Evolutionary conservation across 2,888 invertebrate species (phyloP), one percentile per base, ranked within the genome.

Genomic region (Villa cingulata): DNA sequence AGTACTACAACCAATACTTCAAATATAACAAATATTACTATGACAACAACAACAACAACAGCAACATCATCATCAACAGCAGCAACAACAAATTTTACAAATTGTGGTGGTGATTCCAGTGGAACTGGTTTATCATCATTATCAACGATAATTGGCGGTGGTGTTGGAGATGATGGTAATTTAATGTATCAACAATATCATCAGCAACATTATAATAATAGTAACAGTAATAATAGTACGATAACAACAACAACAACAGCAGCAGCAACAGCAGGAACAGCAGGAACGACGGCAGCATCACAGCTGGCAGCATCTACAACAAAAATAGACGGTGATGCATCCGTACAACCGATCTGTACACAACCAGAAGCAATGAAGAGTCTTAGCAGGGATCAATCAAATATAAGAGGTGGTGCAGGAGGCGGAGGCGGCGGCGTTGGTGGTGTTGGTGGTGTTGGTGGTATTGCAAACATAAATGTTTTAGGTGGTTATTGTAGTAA

Each of bases 281-380:
- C n/a, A n/a, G n/a, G n/a, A n/a, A n/a, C n/a, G n/a, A n/a, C n/a
- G n/a, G n/a, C n/a, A n/a, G n/a, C n/a, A n/a, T 16, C 27, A 27
- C 5, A 10, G 16, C 15, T 14, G 10, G 5, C n/a, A 27, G 27
- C 29, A 41, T 19, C 16, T 6, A 6, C n/a, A 6, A 5, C 16
- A n/a, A 9, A 48, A 15, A 53, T 54, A 45, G 54, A 55, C 50
- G 54, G 55, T 41, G 55, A 55, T 49, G 54, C 64, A 29, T 58
- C 57, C 47, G 59, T 59, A 51, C 58, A 61, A 51, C 67, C 68
- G 32, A 68, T 69, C 43, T 68, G 68, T 54, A 68, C 69, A 41
- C 69, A 69, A 49, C 68, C 69, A 12, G 69, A 69, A 59, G 61
- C 61, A 20, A 65, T 59, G 45, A 53, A 50, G 45, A 52, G 53